Percentiles rank a stretch among this genome's conserved stretches.
phyloP scores from a whole-genome alignment of 2,113 vertebrate genomes.

The Lepisosteus osseus region DNA sequence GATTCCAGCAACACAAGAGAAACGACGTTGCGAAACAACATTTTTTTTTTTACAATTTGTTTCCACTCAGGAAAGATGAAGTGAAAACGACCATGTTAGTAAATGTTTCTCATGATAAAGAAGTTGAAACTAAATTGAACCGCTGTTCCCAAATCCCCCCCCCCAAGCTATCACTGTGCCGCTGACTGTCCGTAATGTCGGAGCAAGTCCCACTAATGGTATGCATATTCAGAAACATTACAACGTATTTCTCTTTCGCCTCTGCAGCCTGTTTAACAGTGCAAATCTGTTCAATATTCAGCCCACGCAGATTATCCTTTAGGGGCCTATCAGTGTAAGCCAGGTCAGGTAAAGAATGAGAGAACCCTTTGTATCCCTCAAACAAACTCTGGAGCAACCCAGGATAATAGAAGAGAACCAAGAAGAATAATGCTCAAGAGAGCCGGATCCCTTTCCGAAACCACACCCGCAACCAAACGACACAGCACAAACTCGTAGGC shows the following conservation, averaged over 20 bases:
- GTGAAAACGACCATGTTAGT: not conserved
- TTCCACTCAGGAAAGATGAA: slow-evolving; percentile 1
- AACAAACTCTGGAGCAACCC: too few species aligned
- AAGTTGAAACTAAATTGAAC: slow-evolving; percentile 25
- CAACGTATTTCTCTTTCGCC: slow-evolving; percentile 51
- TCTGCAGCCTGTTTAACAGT: slow-evolving; percentile 37
- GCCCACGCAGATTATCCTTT: slow-evolving; percentile 53
- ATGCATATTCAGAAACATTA: slow-evolving; percentile 55
- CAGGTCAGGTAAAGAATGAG: slow-evolving; percentile 60
- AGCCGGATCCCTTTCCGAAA: too few species aligned
- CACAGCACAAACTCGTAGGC: too few species aligned
- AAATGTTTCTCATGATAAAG: not conserved
- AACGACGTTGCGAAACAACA: too few species aligned
- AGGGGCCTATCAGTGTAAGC: slow-evolving; percentile 61
- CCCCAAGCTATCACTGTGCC: not conserved
- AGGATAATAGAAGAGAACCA: too few species aligned
- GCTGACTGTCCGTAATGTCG: slow-evolving; percentile 53
- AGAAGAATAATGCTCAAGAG: too few species aligned
- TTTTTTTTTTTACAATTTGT: too few species aligned
- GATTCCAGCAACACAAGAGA: too few species aligned
- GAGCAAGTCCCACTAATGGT: slow-evolving; percentile 54
- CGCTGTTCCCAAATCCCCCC: too few species aligned
- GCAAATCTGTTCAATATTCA: slow-evolving; percentile 53
- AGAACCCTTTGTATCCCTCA: slow-evolving; percentile 21
- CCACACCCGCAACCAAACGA: too few species aligned